Percentiles rank a stretch among this genome's conserved stretches.
phyloP scores from a whole-genome alignment of 2,113 vertebrate species.

The Tragelaphus imberbis region DNA sequence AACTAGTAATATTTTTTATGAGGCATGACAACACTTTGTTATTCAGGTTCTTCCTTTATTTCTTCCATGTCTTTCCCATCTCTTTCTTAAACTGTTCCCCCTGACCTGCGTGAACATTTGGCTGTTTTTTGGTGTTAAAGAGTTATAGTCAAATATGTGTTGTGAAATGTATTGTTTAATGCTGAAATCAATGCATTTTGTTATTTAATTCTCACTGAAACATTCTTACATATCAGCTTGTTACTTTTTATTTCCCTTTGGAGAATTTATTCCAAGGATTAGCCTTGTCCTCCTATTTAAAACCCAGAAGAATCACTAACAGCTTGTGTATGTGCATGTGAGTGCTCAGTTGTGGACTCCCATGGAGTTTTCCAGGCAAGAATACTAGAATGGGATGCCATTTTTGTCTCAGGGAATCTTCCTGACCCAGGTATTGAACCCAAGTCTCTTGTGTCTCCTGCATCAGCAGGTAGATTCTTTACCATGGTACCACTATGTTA shows the following conservation, averaged over 20 bases:
- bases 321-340: accelerated
- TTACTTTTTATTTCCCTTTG: background rate
- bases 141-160: background rate
- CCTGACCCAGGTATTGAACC: background rate
- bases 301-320: background rate
- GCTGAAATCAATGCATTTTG: background rate
- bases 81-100: background rate
- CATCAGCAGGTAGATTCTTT: background rate
- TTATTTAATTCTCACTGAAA: background rate
- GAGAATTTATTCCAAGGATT: background rate
- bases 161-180: background rate
- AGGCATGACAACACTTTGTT: background rate
- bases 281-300: background rate
- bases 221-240: background rate
- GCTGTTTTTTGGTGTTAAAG: background rate
- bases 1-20: conserved; percentile 62
- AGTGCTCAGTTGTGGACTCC: background rate
- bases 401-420: background rate
- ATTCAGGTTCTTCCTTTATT: background rate
- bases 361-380: background rate
- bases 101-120: background rate
- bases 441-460: background rate
- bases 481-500: background rate
- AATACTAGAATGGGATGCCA: background rate
- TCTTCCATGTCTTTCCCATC: background rate